A percentile compares a stretch with the other conserved stretches of the same genome.
Conservation (phyloP, 2,113 vertebrate species). For the Tychaedon coryphoeus region DNA sequence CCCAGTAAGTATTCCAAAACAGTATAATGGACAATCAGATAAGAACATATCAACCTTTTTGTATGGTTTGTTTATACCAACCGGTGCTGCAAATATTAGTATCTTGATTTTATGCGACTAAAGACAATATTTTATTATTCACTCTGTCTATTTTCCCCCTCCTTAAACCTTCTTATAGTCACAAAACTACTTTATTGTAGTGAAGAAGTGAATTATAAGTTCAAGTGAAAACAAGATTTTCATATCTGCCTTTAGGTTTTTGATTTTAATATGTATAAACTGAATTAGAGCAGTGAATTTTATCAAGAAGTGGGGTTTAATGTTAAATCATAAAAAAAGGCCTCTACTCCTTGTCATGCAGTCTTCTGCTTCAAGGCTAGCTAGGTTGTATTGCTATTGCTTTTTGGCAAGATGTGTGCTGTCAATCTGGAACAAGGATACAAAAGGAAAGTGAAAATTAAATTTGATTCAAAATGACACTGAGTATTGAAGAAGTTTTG, state of each 20-base stretch:
- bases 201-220: neutral
- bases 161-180: neutral
- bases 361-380: neutral
- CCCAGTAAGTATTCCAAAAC: neutral
- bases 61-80: neutral
- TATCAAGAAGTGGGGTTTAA: neutral
- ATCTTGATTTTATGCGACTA: neutral
- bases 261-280: neutral
- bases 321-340: neutral
- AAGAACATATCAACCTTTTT: neutral
- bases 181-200: neutral
- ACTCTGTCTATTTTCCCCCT: neutral
- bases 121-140: neutral
- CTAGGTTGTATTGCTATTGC: neutral
- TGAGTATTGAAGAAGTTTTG: neutral
- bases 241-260: neutral
- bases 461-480: neutral
- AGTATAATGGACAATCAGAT: neutral
- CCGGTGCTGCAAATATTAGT: neutral
- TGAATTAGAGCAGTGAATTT: neutral
- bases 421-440: neutral
- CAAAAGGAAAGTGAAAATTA: neutral
- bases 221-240: neutral
- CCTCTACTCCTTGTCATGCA: neutral
- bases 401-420: neutral